Evolutionary conservation across 2,797 vertebrate species (phyloP), one percentile per base, ranked within the genome.

Genomic region (Heliangelus exortis): DNA sequence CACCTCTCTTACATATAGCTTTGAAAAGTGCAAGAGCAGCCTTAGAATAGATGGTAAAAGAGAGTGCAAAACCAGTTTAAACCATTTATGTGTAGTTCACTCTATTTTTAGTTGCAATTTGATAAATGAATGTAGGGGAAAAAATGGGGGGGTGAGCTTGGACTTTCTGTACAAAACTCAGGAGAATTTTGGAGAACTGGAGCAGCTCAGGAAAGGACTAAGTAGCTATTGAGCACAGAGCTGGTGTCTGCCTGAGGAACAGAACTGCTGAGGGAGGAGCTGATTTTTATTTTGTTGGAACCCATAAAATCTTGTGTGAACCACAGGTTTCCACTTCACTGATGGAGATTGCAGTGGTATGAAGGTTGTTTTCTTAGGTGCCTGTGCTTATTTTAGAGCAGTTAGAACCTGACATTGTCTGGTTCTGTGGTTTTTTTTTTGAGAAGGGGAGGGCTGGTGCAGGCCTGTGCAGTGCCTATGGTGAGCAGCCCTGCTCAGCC

Each of bases 81-180:
- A 45, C 7, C 4, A 34, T 53, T 94, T 87, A 55, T 92, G 91
- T 59, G 26, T 55, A 45, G 31, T 43, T 84, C 43, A 55, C 2
- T 23, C 90, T 92, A 84, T 92, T 90, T 96, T 93, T 94, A 92
- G 81, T 16, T 1, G 3, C 45, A 82, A 73, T 92, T 95, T 90
- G 71, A 45, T 73, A 94, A 95, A 92, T 79, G 71, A 95, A 95
- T 92, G 84, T 93, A 82, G 92, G 92, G 89, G 81, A 92, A 28
- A 78, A 81, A 73, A 41, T 12, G 87, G 71, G 75, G 59, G 75
- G 69, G 34, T 36, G 62, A 87, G 45, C 45, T 79, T 1, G 20
- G 61, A 57, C 50, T 84, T 90, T 80, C 75, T 73, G 77, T 73
- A 48, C 0, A 3, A 45, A 76, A 93, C 74, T 34, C n/a, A 87